Base-by-base conservation (phyloP, 2,797 vertebrate species). In the Ctenochaetus hawaiiensis region DNA sequence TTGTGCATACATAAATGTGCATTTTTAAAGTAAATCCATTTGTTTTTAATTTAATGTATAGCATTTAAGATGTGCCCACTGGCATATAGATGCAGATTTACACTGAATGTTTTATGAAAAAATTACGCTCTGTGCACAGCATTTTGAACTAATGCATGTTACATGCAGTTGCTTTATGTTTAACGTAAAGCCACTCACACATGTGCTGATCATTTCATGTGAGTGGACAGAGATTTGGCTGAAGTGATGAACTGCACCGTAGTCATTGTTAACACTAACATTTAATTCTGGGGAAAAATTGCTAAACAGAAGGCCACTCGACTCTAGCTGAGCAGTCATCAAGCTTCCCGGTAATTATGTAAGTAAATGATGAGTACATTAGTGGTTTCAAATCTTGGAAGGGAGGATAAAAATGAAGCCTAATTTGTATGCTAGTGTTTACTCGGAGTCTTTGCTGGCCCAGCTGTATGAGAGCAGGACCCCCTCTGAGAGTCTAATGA, bases 401-500 rank as follows among this genome's bases (percentile, higher is more conserved):
- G 64, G 0, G 2, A 51, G 30, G 57, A 62, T 65, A 70, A 51
- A 73, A 74, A 78, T 53, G 54, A n/a, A 58, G 53, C 67, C 71
- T 41, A 54, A 79, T 83, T 78, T 75, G 67, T 64, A 75, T 75
- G 86, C 88, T 80, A 72, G 90, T 90, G 83, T 82, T 87, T 70
- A 61, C 47, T 26, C 62, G 39, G 67, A 59, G 75, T 44, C 73
- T 66, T 41, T 67, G 34, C 84, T 76, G 65, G 58, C 67, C 76
- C 72, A 82, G 87, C 78, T 81, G 78, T 74, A 39, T 53, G 58
- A 73, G 71, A 93, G 81, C 83, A 88, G 91, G 89, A 83, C 71
- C 48, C 89, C 92, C 5, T 74, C 80, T 83, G 89, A 76, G 90
- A 89, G 62, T 80, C 85, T 91, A 93, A 95, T 91, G 92, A 94